Base-by-base conservation (phyloP, 2,113 vertebrate genomes). In the Cololabis saira region DNA sequence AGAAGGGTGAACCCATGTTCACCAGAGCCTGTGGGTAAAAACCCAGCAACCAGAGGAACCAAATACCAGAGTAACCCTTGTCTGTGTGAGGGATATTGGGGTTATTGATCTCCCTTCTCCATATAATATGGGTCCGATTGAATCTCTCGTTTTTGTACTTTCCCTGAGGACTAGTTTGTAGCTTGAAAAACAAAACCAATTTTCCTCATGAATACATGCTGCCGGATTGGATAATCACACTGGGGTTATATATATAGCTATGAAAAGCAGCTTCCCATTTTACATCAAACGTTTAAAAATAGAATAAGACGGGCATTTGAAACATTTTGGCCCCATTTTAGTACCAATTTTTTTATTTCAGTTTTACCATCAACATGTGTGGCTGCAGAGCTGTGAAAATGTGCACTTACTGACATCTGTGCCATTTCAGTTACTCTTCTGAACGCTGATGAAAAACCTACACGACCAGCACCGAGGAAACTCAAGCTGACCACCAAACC, bases 371-470 rank as follows among this genome's bases (percentile, higher is more conserved):
- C 18, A 63, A 42, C 47, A 71, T 33, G 19, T 76, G 42, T 64
- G 58, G 33, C 18, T 73, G 43, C 18, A 40, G 30, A 52, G 24
- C 27, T 45, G 16, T 57, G 37, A 63, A 73, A 67, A 68, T 51
- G 24, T 2, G 8, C 51, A 19, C 37, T 85, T 50, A 71, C 61
- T 42, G 40, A 80, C 61, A 17, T 77, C 9, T 78, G 61, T 74
- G 60, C 50, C 13, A 17, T 88, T 90, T 74, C 75, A 93, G 90
- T 83, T 76, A 92, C 90, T 8, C 71, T 92, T 12, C 59, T 92
- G 74, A 85, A 81, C 43, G 73, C 48, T 2, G 76, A 66, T 48
- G 87, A 81, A 74, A 91, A 88, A 74, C 90, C 91, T 9, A 92
- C 91, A 2, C 87, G 91, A 76, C 86, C 91, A 48, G 88, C 90